phyloP scores from a whole-genome alignment of 2,113 vertebrate genomes.

The Puntigrus tetrazona region DNA sequence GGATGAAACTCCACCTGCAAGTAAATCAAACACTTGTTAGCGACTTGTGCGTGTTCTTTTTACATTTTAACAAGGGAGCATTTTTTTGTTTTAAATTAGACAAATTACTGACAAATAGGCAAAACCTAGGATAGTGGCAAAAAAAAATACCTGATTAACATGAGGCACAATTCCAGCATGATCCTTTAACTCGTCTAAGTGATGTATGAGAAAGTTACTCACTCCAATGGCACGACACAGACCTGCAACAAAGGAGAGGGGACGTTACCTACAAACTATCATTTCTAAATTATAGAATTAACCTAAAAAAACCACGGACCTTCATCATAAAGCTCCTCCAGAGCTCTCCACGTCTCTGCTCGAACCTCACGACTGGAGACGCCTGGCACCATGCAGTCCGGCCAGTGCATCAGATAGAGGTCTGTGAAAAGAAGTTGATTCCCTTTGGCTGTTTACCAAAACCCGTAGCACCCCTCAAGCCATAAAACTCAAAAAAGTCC shows the following conservation, averaged over 20 bases:
- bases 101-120: too few relatives aligned
- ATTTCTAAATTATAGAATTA: neutral
- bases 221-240: slow-evolving; percentile 78
- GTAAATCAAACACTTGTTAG: neutral
- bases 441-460: too few relatives aligned
- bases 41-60: too few relatives aligned
- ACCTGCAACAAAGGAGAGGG: slow-evolving; percentile 61
- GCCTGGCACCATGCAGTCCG: slow-evolving; percentile 62
- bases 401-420: slow-evolving; percentile 82
- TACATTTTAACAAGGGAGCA: too few relatives aligned
- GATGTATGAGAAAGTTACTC: slow-evolving; percentile 83
- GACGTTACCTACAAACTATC: neutral
- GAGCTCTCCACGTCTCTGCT: slow-evolving; percentile 76
- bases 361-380: slow-evolving; percentile 72
- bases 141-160: slow-evolving; percentile 71
- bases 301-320: slow-evolving; percentile 51
- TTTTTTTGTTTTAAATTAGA: too few relatives aligned
- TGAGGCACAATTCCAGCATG: slow-evolving; percentile 74
- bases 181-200: slow-evolving; percentile 81
- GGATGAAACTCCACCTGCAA: slow-evolving; percentile 79
- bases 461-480: neutral
- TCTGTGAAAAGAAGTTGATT: slow-evolving; percentile 67
- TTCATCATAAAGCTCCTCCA: slow-evolving; percentile 76
- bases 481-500: neutral
- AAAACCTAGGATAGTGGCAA: too few relatives aligned